Conservation (phyloP, 2,113 vertebrate species). For the Cheilinus undulatus region DNA sequence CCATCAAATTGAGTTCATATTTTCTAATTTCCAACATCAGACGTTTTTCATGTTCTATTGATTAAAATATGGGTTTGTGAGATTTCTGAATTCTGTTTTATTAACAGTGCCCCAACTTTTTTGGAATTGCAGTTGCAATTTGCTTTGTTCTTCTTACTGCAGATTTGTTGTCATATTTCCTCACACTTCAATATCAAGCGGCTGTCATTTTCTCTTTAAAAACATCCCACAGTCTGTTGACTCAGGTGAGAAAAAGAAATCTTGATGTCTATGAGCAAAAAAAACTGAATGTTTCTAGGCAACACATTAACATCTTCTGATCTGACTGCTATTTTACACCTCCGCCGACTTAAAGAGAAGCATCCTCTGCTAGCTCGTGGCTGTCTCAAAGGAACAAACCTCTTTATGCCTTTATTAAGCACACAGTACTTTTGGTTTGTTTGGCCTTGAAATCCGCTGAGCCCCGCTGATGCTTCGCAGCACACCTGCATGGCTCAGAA, state of each 20-base stretch:
- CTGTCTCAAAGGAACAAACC: not conserved
- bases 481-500: not conserved
- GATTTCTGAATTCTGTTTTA: too few species aligned
- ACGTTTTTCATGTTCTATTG: too few species aligned
- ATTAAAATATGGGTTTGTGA: too few species aligned
- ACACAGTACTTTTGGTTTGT: constrained; percentile 9
- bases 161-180: constrained; percentile 12
- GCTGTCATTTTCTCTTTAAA: constrained; percentile 4
- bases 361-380: not conserved
- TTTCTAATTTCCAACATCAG: too few species aligned
- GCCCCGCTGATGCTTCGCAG: not conserved
- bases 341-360: not conserved
- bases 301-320: not conserved
- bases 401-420: not conserved
- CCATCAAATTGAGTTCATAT: too few species aligned
- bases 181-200: not conserved
- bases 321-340: not conserved
- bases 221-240: constrained; percentile 16
- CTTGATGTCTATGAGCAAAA: not conserved
- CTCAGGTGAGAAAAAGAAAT: constrained; percentile 9
- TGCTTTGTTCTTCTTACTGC: not conserved
- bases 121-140: too few species aligned
- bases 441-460: constrained; percentile 28
- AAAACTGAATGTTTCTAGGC: not conserved
- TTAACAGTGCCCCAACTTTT: too few species aligned